Conservation (phyloP, 2,888 invertebrate species). For the Pseudanteris insignis region DNA sequence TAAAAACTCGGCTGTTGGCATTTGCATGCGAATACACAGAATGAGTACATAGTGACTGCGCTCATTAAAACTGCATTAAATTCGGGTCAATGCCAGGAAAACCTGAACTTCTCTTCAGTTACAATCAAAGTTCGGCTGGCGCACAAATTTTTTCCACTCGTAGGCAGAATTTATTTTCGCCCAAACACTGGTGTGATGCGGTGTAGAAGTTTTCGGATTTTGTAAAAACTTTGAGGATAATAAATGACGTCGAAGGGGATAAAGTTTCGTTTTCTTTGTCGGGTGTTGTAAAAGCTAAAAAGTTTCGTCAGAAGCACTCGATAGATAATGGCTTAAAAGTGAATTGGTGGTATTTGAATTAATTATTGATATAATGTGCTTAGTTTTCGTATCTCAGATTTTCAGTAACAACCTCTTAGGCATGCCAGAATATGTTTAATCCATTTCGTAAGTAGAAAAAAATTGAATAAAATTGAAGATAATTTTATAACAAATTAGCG, state of each 20-base stretch:
- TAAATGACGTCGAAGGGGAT: conserved; percentile 11
- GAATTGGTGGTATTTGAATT: background rate
- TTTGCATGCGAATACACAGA: conserved; percentile 13
- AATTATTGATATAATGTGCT: too few species aligned
- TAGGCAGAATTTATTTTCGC: background rate
- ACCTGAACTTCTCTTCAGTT: conserved; percentile 8
- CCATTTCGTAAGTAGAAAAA: too few species aligned
- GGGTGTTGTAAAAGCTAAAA: too few species aligned
- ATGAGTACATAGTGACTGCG: conserved; percentile 7
- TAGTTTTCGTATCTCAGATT: too few species aligned
- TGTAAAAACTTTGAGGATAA: conserved; percentile 18
- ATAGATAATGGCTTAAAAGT: background rate
- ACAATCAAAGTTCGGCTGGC: conserved; percentile 11
- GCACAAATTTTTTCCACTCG: background rate
- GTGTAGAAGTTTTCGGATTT: conserved; percentile 9
- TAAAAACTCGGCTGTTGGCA: conserved; percentile 1
- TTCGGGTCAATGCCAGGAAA: conserved; percentile 19
- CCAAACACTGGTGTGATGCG: background rate
- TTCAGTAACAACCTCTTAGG: too few species aligned
- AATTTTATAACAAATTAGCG: too few species aligned
- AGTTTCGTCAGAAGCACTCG: conserved; percentile 1
- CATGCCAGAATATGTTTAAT: too few species aligned
- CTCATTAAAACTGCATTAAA: conserved; percentile 26
- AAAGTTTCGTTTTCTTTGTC: conserved; percentile 11
- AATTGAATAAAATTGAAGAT: too few species aligned